Base-by-base conservation (phyloP, 2,888 invertebrate genomes). In the Andrena hattorfiana region DNA sequence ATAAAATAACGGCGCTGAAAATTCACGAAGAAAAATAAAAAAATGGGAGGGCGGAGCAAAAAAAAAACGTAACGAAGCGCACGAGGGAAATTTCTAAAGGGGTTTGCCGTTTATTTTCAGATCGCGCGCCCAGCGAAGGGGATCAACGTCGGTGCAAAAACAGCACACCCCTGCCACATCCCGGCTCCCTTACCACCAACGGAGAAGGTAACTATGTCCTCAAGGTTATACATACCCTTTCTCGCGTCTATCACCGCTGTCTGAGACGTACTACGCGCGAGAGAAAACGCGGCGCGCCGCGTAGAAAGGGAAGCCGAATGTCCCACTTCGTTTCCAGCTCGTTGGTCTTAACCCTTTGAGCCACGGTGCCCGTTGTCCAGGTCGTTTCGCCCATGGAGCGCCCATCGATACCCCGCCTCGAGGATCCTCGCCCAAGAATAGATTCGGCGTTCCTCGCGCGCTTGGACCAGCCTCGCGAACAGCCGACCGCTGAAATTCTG, bases 181-280 rank as follows among this genome's bases (percentile, higher is more conserved):
- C 96, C 88, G 97, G 96, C 91, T 97, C 97, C 87, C 95, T 97
- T 91, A 97, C 97, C 94, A 97, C 97, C 93, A 97, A 97, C 94
- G 97, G 97, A 92, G 97, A 97, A 96, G 97, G 97, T 97, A 95
- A 95, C 83, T 86, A 88, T 85, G 86, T 86, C 83, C 76, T 88
- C 85, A 87, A 89, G 85, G 95, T 94, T 89, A 81, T 77, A 77
- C 78, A 73, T 83, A 71, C 73, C 67, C 71, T 59, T 73, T 71
- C 71, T 66, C 72, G 63, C 51, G 60, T 81, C 75, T 78, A 63
- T 73, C 67, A 70, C 56, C 69, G 49, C 35, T 51, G 68, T 71
- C 60, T 51, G 77, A 72, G 70, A 68, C 77, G 73, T 66, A 70
- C 68, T 62, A 68, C 64, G 60, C 66, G 49, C 63, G 71, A 81